These are phyloP conservation scores for Asarcornis scutulata DNA, from an alignment of 2,113 vertebrate species.

Conservation along the genomic window DNA sequence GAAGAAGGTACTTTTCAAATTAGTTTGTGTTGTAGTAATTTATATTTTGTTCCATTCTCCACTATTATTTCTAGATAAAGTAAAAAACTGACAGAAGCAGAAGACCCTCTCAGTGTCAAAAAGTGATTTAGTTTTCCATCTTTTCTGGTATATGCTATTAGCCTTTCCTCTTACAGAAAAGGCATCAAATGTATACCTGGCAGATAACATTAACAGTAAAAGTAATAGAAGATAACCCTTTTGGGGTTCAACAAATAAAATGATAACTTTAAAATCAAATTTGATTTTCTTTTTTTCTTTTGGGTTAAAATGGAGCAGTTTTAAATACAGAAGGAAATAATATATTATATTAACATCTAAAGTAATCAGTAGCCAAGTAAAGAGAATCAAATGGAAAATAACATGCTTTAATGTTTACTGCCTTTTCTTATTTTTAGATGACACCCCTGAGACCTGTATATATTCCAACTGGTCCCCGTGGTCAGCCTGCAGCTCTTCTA, in stretches of 20 bases:
- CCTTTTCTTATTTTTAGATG: slow-evolving; percentile 79
- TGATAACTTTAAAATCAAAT: neutral
- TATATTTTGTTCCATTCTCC: slow-evolving; percentile 9
- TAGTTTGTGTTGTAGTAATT: neutral
- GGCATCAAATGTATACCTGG: neutral
- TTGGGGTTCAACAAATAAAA: neutral
- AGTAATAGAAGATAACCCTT: neutral
- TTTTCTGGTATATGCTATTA: neutral
- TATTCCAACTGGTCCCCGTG: slow-evolving; percentile 99
- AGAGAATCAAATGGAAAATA: neutral
- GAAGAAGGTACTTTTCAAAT: slow-evolving; percentile 89
- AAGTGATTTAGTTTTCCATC: neutral
- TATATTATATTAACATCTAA: neutral
- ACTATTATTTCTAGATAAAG: neutral
- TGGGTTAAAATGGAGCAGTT: neutral
- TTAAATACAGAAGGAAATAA: neutral
- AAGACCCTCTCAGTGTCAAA: neutral
- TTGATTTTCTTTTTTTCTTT: neutral
- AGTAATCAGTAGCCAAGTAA: neutral
- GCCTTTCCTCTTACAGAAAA: neutral
- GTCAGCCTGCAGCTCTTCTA: slow-evolving; percentile 98
- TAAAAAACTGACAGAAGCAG: neutral
- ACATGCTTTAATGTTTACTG: neutral
- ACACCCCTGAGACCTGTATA: slow-evolving; percentile 98
- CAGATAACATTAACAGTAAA: neutral